Conservation (phyloP, 2,888 invertebrate genomes). For the Erebia palarica region DNA sequence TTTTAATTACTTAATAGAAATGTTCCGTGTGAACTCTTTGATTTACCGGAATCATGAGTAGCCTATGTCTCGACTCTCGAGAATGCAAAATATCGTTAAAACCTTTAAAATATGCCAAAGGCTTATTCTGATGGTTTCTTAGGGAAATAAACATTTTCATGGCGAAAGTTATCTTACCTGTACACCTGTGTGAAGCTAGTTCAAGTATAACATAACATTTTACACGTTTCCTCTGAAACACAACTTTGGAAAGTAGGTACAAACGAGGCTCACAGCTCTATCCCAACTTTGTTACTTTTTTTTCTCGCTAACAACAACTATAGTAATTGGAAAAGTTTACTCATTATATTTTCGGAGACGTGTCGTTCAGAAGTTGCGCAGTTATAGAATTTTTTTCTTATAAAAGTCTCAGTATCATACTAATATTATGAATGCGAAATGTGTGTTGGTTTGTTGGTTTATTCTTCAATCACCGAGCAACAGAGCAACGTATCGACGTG, state of each 20-base stretch:
- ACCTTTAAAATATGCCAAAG: too few species aligned
- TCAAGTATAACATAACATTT: not conserved
- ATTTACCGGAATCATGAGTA: too few species aligned
- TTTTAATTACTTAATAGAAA: not conserved
- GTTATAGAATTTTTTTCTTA: not conserved
- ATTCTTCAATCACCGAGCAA: too few species aligned
- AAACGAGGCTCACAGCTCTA: conserved; percentile 29
- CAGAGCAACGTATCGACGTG: too few species aligned
- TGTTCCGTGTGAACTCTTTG: too few species aligned
- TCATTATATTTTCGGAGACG: conserved; percentile 73
- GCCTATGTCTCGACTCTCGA: too few species aligned
- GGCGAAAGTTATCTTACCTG: too few species aligned
- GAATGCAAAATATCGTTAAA: too few species aligned
- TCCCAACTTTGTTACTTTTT: conserved; percentile 55
- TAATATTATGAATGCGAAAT: not conserved
- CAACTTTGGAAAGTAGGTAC: conserved; percentile 14
- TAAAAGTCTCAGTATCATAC: not conserved
- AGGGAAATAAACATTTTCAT: too few species aligned
- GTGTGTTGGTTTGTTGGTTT: too few species aligned
- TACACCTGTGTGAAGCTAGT: not conserved
- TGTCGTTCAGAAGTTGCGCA: conserved; percentile 14
- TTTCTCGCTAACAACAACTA: conserved; percentile 64
- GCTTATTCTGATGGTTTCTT: too few species aligned
- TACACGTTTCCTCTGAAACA: conserved; percentile 1
- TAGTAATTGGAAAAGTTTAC: conserved; percentile 78